A percentile compares a stretch with the other conserved stretches of the same genome.
phyloP scores from a whole-genome alignment of 2,113 vertebrate species.

The Fregata magnificens region DNA sequence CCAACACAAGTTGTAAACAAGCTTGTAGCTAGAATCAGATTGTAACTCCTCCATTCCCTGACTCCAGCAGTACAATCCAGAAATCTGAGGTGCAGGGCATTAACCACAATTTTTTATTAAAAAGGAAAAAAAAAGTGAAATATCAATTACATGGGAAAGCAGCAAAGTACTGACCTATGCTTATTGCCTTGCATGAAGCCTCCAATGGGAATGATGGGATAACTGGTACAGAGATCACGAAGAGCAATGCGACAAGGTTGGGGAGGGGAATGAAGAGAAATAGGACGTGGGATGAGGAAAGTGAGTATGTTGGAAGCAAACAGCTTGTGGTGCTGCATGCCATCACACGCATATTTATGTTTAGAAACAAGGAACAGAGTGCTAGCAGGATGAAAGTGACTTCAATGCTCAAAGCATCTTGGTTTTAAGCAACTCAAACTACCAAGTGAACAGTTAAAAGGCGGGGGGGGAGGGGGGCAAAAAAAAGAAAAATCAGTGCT shows the following conservation, averaged over 20 bases:
- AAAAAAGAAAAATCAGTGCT: neutral
- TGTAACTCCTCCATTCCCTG: slow-evolving; percentile 19
- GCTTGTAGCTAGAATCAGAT: slow-evolving; percentile 53
- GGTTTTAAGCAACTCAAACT: neutral
- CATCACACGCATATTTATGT: neutral
- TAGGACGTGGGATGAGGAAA: neutral
- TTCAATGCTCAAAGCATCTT: neutral
- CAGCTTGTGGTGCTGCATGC: neutral
- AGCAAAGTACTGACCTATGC: neutral
- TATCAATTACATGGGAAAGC: neutral
- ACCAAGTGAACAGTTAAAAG: neutral
- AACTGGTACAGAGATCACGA: neutral
- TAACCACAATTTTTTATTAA: neutral
- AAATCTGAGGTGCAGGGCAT: neutral
- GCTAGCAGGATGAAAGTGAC: neutral
- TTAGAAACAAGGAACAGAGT: neutral
- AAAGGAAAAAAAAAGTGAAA: neutral
- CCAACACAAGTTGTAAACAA: slow-evolving; percentile 71
- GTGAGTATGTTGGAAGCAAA: neutral
- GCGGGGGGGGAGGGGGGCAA: too few relatives aligned
- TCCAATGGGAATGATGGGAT: neutral
- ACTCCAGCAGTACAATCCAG: neutral
- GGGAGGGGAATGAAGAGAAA: neutral
- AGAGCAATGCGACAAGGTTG: neutral
- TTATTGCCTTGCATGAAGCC: neutral